These are phyloP conservation scores for Stegostoma tigrinum DNA, from an alignment of 2,113 vertebrate genomes.

Conservation along the genomic window DNA sequence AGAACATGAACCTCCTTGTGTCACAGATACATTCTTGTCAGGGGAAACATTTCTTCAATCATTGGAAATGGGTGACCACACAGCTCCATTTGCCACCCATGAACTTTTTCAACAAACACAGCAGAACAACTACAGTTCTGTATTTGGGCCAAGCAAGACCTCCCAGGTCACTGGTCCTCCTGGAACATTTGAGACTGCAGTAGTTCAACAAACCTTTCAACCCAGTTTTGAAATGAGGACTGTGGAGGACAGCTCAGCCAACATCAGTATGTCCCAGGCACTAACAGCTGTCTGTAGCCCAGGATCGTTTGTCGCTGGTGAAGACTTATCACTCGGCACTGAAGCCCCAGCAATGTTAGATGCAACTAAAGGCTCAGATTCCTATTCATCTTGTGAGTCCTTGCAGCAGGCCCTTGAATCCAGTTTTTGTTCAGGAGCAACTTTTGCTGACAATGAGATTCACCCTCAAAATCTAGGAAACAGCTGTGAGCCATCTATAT, in stretches of 20 bases:
- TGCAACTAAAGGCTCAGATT: background rate
- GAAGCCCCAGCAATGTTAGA: background rate
- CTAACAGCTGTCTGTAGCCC: conserved; percentile 53
- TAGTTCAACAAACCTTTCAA: conserved; percentile 57
- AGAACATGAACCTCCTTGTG: conserved; percentile 59
- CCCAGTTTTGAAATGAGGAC: conserved; percentile 47
- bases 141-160: conserved; percentile 62
- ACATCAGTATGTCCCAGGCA: conserved; percentile 44
- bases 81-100: conserved; percentile 59
- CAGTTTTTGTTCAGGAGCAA: conserved; percentile 39
- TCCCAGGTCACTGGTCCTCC: conserved; percentile 72
- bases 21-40: conserved; percentile 57
- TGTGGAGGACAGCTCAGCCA: conserved; percentile 50
- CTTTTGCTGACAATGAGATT: conserved; percentile 37
- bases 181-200: conserved; percentile 60
- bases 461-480: conserved; percentile 50
- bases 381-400: conserved; percentile 40
- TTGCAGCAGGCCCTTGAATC: conserved; percentile 41
- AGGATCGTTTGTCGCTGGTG: conserved; percentile 51
- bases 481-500: conserved; percentile 48
- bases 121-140: conserved; percentile 51
- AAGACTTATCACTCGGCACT: conserved; percentile 51
- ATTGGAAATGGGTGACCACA: conserved; percentile 56
- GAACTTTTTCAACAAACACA: conserved; percentile 58
- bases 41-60: conserved; percentile 63